These are phyloP conservation scores for Upupa epops DNA, from an alignment of 2,113 vertebrate species.

Conservation along the genomic window DNA sequence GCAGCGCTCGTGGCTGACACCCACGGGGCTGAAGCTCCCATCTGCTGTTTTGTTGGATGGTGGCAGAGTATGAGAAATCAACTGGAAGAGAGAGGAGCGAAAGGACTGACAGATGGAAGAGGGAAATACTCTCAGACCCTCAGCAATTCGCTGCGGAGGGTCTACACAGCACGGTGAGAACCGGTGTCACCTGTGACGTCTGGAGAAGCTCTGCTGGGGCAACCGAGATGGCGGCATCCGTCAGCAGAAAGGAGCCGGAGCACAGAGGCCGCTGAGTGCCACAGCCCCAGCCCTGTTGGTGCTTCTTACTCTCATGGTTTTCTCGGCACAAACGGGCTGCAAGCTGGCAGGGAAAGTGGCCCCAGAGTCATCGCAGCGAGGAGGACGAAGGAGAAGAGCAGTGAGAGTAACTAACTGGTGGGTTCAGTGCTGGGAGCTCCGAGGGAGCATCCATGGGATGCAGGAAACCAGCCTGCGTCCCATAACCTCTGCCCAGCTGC, in stretches of 20 bases:
- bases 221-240: not conserved
- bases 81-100: slow-evolving; percentile 21
- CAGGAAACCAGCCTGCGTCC: too few relatives aligned
- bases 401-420: not conserved
- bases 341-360: not conserved
- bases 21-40: slow-evolving; percentile 55
- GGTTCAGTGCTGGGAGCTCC: not conserved
- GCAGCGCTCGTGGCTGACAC: slow-evolving; percentile 32
- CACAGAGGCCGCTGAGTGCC: not conserved
- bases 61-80: slow-evolving; percentile 44
- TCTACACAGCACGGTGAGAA: not conserved
- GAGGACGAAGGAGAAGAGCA: not conserved
- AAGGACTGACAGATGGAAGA: not conserved
- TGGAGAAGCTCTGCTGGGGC: too few relatives aligned
- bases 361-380: not conserved
- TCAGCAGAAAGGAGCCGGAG: not conserved
- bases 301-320: not conserved
- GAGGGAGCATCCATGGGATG: too few relatives aligned
- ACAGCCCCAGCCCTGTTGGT: not conserved
- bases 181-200: not conserved
- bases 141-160: not conserved
- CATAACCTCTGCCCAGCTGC: too few relatives aligned
- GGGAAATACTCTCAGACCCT: not conserved
- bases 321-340: not conserved
- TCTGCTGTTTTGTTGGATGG: slow-evolving; percentile 57